Percentiles rank a stretch among this genome's conserved stretches.
Evolutionary conservation across 2,888 invertebrate species (phyloP).

Genomic region (Melangyna quadrimaculata): DNA sequence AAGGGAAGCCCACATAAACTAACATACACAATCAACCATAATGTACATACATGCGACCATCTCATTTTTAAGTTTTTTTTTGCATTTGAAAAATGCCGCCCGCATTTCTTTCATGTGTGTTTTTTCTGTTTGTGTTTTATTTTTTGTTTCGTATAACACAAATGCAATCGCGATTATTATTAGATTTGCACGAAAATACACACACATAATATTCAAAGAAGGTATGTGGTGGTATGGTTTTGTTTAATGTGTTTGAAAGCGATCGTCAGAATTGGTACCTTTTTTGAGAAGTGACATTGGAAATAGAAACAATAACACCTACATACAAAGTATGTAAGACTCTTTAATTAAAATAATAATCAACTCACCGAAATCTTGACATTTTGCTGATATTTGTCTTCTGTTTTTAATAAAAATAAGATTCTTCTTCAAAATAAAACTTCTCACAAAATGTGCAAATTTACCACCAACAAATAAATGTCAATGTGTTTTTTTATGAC

Average conservation of each 20-base stretch:
- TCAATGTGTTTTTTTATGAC: not conserved
- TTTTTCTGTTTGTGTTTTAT: conserved; percentile 2
- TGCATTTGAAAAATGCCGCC: conserved; percentile 42
- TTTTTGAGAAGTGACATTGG: conserved; percentile 50
- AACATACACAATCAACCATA: not conserved
- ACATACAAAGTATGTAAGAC: not conserved
- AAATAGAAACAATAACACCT: conserved; percentile 52
- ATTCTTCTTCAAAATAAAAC: not conserved
- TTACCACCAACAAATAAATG: not conserved
- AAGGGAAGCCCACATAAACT: not conserved
- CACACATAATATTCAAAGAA: not conserved
- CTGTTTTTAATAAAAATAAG: not conserved
- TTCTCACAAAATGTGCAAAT: not conserved
- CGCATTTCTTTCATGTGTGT: conserved; percentile 44
- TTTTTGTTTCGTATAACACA: conserved; percentile 39
- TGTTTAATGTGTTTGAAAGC: conserved; percentile 11
- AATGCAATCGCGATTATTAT: conserved; percentile 62
- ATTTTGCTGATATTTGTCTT: conserved; percentile 33
- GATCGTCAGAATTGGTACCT: conserved; percentile 12
- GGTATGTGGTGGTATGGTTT: conserved; percentile 18
- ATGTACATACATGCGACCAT: not conserved
- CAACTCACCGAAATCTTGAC: conserved; percentile 68
- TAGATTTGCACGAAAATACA: conserved; percentile 60
- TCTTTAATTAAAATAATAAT: conserved; percentile 8
- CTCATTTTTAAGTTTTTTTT: not conserved